Conservation (phyloP, 2,888 invertebrate species). For the Apocheima hispidaria region DNA sequence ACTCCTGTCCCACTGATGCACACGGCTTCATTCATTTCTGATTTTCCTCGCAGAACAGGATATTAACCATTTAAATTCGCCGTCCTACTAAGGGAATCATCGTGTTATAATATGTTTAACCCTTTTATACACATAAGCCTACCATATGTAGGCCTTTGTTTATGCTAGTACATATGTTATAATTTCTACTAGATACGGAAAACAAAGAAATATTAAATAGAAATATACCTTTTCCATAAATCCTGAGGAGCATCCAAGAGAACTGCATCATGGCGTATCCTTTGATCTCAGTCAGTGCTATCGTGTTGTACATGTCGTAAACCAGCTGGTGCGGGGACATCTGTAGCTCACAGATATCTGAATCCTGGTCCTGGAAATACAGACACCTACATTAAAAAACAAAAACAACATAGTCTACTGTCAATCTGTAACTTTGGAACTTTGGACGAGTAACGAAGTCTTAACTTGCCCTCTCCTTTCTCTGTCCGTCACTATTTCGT, state of each 20-base stretch:
- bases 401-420: no score
- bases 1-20: conserved; percentile 14
- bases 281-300: conserved; percentile 93
- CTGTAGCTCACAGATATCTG: conserved; percentile 89
- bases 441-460: no score
- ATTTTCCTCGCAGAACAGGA: conserved; percentile 18
- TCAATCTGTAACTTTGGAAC: no score
- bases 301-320: conserved; percentile 92
- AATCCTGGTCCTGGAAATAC: conserved; percentile 87
- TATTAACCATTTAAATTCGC: conserved; percentile 12
- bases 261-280: conserved; percentile 96
- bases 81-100: no score
- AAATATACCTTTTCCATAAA: conserved; percentile 89
- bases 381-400: not conserved
- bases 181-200: no score
- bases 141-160: no score
- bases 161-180: no score
- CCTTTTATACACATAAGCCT: no score
- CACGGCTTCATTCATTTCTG: conserved; percentile 6
- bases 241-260: conserved; percentile 93
- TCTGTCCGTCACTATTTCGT: no score
- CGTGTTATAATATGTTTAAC: no score
- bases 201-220: not conserved
- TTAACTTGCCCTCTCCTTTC: no score
- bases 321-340: conserved; percentile 94